These are phyloP conservation scores for Ylistrum balloti DNA, from an alignment of 1,140 invertebrate species.

Conservation along the genomic window DNA sequence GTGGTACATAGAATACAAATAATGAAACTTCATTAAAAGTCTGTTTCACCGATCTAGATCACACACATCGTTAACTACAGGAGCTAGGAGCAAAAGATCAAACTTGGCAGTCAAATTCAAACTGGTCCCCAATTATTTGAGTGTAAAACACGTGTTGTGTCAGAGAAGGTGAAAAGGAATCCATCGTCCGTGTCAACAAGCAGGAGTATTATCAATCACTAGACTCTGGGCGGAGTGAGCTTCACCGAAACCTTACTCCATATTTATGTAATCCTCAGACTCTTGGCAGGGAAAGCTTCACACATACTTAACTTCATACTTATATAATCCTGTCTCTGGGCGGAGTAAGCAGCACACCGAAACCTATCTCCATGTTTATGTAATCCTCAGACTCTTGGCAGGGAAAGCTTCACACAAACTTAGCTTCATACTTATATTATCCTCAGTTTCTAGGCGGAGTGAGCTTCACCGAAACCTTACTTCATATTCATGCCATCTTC, in stretches of 20 bases:
- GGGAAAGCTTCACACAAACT: too few species aligned
- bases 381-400: neutral
- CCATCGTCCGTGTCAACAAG: constrained; percentile 5
- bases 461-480: neutral
- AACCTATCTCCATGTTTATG: neutral
- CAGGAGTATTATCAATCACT: neutral
- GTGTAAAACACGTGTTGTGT: constrained; percentile 34
- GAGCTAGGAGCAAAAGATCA: constrained; percentile 12
- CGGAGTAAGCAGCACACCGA: neutral
- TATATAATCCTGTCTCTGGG: too few species aligned
- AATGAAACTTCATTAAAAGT: neutral
- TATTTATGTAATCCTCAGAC: neutral
- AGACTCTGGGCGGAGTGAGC: neutral
- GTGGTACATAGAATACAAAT: neutral
- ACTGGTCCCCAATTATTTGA: constrained; percentile 27
- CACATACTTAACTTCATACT: too few species aligned
- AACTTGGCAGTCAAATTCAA: neutral
- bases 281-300: neutral
- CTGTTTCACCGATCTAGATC: neutral
- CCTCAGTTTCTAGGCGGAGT: neutral
- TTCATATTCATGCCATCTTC: neutral
- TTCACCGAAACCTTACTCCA: neutral
- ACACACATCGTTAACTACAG: neutral
- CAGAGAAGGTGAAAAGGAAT: neutral
- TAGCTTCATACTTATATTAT: too few species aligned